phyloP scores from a whole-genome alignment of 2,888 invertebrate species.

The Xylocampa areola region DNA sequence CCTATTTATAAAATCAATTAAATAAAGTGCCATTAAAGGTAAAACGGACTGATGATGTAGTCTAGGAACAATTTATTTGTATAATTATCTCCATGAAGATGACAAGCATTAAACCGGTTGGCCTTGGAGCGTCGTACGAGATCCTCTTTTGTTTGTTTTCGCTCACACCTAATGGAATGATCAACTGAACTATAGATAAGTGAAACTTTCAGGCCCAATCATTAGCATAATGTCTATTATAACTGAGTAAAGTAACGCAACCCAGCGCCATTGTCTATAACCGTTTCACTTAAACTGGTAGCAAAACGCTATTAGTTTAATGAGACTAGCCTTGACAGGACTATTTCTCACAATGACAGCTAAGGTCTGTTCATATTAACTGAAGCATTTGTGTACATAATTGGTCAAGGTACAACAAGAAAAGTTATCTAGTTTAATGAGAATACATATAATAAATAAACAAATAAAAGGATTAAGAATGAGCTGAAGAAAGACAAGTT shows the following conservation, averaged over 20 bases:
- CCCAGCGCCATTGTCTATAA: slow-evolving; percentile 34
- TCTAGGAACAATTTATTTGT: slow-evolving; percentile 56
- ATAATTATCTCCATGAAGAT: slow-evolving; percentile 50
- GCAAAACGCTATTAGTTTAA: slow-evolving; percentile 50
- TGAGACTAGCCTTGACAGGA: slow-evolving; percentile 48
- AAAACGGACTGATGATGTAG: slow-evolving; percentile 39
- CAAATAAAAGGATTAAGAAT: slow-evolving; percentile 16
- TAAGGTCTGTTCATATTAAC: slow-evolving; percentile 23
- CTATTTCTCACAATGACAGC: slow-evolving; percentile 55
- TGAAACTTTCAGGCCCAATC: slow-evolving; percentile 31
- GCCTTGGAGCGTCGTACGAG: slow-evolving; percentile 51
- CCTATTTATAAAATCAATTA: slow-evolving; percentile 32
- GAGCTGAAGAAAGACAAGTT: slow-evolving; percentile 19
- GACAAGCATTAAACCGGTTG: slow-evolving; percentile 43
- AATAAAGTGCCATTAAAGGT: slow-evolving; percentile 40
- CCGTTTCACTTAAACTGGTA: slow-evolving; percentile 31
- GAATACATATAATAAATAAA: slow-evolving; percentile 3
- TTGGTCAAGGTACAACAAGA: slow-evolving; percentile 14
- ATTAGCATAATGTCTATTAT: slow-evolving; percentile 33
- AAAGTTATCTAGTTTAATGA: slow-evolving; percentile 12
- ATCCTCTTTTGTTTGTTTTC: slow-evolving; percentile 52
- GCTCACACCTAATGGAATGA: slow-evolving; percentile 43
- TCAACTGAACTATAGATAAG: slow-evolving; percentile 34
- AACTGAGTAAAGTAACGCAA: slow-evolving; percentile 12
- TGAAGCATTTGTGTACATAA: slow-evolving; percentile 27